A percentile compares a stretch with the other conserved stretches of the same genome.
Conservation (phyloP, 2,888 invertebrate genomes). For the Hedya salicella region DNA sequence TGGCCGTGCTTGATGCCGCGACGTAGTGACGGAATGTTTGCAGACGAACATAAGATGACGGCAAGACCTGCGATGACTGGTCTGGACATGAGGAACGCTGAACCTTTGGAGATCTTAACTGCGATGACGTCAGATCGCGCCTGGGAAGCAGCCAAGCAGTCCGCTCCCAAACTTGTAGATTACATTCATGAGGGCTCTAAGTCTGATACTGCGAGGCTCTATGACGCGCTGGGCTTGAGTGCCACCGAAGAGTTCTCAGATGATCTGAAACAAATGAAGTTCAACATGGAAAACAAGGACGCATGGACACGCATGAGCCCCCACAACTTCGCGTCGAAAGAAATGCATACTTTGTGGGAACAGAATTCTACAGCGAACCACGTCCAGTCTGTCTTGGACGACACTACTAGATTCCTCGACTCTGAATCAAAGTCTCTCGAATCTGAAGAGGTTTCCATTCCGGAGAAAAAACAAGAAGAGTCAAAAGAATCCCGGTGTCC, state of each 20-base stretch:
- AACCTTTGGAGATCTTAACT: conserved; percentile 69
- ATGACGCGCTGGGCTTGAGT: conserved; percentile 75
- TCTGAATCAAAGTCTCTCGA: conserved; percentile 59
- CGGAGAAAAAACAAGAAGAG: conserved; percentile 61
- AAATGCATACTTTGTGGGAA: conserved; percentile 65
- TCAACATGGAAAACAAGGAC: conserved; percentile 59
- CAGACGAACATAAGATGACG: conserved; percentile 68
- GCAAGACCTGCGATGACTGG: conserved; percentile 62
- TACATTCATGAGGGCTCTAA: conserved; percentile 79
- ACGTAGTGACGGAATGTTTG: conserved; percentile 67
- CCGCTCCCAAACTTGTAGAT: conserved; percentile 80
- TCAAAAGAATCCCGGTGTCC: conserved; percentile 66
- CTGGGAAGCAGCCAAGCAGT: conserved; percentile 82
- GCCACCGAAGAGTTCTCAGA: conserved; percentile 66
- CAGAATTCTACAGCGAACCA: conserved; percentile 56
- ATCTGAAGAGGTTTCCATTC: conserved; percentile 58
- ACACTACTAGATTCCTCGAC: conserved; percentile 56
- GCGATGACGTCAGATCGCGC: conserved; percentile 78
- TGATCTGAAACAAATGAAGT: conserved; percentile 68
- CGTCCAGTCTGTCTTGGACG: conserved; percentile 59
- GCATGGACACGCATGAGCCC: conserved; percentile 62
- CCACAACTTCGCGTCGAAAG: conserved; percentile 65
- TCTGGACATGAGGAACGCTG: conserved; percentile 66
- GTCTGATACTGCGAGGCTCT: conserved; percentile 78
- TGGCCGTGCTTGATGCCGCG: conserved; percentile 79